Conservation (phyloP, 2,888 invertebrate genomes). For the Calliphora vomitoria region DNA sequence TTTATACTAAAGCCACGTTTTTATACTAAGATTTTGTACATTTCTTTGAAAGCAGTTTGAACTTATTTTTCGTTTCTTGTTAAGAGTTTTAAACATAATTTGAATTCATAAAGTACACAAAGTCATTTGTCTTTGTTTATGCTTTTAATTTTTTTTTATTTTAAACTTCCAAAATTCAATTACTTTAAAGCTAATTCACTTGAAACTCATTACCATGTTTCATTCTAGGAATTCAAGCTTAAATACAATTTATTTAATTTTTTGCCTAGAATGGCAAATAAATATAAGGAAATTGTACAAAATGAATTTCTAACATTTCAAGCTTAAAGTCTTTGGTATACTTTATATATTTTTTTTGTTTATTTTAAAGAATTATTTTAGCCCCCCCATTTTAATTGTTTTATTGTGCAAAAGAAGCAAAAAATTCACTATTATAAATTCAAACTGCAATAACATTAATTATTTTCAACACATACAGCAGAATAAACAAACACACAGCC, state of each 20-base stretch:
- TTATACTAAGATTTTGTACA: too few relatives aligned
- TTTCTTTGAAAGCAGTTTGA: too few relatives aligned
- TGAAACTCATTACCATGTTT: background rate
- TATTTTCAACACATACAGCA: slow-evolving; percentile 31
- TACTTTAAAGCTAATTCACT: background rate
- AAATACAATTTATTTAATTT: background rate
- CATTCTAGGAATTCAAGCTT: background rate
- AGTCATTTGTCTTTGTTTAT: too few relatives aligned
- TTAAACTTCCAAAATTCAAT: too few relatives aligned
- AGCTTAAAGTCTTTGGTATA: background rate
- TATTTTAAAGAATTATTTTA: slow-evolving; percentile 1
- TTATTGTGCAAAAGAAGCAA: slow-evolving; percentile 1
- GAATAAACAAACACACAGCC: background rate
- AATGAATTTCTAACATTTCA: background rate
- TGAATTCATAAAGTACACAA: too few relatives aligned
- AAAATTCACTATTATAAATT: slow-evolving; percentile 48
- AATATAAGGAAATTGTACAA: background rate
- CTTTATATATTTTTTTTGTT: slow-evolving; percentile 10
- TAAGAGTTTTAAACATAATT: too few relatives aligned
- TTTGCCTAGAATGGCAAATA: background rate
- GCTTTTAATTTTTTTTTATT: too few relatives aligned
- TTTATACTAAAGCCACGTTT: too few relatives aligned
- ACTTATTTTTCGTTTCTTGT: too few relatives aligned
- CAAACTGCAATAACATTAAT: slow-evolving; percentile 62
- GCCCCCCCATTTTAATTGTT: slow-evolving; percentile 28